Evolutionary conservation across 1,140 invertebrate species (phyloP).

Genomic region (Catajapyx aquilonaris): DNA sequence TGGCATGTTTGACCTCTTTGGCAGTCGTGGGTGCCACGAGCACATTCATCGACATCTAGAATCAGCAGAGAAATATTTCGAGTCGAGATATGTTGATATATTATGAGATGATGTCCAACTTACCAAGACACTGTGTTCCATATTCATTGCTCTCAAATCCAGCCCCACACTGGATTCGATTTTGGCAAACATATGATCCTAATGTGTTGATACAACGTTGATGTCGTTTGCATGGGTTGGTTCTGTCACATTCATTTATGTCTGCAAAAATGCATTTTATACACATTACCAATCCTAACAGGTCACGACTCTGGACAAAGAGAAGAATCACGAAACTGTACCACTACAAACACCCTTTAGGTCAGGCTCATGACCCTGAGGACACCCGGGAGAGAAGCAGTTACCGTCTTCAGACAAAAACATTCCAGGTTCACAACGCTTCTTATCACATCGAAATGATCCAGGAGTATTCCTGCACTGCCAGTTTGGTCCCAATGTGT

Average conservation of each 20-base stretch:
- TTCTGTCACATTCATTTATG: constrained; percentile 29
- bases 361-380: constrained; percentile 24
- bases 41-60: constrained; percentile 23
- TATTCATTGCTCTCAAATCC: constrained; percentile 20
- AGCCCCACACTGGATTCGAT: constrained; percentile 14
- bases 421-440: constrained; percentile 25
- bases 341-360: constrained; percentile 27
- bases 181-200: constrained; percentile 29
- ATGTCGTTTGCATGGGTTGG: constrained; percentile 7
- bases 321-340: constrained; percentile 11
- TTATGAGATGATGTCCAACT: no score
- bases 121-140: constrained; percentile 24
- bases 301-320: neutral
- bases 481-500: constrained; percentile 35
- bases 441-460: constrained; percentile 48
- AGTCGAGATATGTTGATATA: constrained; percentile 1
- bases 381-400: constrained; percentile 19
- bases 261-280: constrained; percentile 18
- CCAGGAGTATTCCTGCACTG: constrained; percentile 67
- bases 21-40: constrained; percentile 24
- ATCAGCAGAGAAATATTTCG: constrained; percentile 2
- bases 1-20: constrained; percentile 43
- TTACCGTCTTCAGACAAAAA: constrained; percentile 14
- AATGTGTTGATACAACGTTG: constrained; percentile 29
- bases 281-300: constrained; percentile 1